phyloP scores from a whole-genome alignment of 2,888 invertebrate species.

The Anaspis maculata region DNA sequence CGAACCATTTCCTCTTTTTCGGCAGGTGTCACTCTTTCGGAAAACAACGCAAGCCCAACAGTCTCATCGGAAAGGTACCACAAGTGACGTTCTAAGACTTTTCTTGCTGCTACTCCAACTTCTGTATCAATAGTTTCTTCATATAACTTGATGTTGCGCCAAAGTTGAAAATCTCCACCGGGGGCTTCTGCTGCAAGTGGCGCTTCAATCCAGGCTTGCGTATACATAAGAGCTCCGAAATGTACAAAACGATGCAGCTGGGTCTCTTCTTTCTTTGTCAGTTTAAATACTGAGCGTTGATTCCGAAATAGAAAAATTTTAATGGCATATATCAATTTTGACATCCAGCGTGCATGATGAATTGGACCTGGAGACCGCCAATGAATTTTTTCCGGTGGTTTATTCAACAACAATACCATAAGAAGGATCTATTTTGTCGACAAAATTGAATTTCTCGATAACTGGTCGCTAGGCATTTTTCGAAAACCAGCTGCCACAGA shows the following conservation, averaged over 20 bases:
- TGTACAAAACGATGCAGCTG: not conserved
- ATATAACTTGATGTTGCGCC: not conserved
- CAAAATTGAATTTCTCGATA: too few relatives aligned
- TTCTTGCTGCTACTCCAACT: not conserved
- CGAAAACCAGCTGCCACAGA: too few relatives aligned
- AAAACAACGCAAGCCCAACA: not conserved
- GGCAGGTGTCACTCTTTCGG: not conserved
- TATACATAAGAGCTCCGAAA: not conserved
- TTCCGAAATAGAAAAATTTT: not conserved
- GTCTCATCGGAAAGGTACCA: not conserved
- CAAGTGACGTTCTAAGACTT: not conserved
- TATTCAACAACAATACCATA: too few relatives aligned
- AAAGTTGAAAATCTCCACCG: not conserved
- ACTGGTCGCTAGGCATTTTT: too few relatives aligned
- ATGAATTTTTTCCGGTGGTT: not conserved
- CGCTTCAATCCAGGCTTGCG: not conserved
- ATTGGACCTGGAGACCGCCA: not conserved
- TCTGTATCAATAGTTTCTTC: not conserved
- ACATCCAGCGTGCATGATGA: slow-evolving; percentile 1
- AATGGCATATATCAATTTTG: not conserved
- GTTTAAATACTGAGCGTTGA: not conserved
- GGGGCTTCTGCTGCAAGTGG: slow-evolving; percentile 1
- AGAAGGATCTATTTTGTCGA: too few relatives aligned
- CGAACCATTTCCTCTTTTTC: not conserved
- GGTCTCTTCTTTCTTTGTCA: not conserved